Evolutionary conservation across 2,888 invertebrate genomes (phyloP).

Genomic region (Selenia dentaria): DNA sequence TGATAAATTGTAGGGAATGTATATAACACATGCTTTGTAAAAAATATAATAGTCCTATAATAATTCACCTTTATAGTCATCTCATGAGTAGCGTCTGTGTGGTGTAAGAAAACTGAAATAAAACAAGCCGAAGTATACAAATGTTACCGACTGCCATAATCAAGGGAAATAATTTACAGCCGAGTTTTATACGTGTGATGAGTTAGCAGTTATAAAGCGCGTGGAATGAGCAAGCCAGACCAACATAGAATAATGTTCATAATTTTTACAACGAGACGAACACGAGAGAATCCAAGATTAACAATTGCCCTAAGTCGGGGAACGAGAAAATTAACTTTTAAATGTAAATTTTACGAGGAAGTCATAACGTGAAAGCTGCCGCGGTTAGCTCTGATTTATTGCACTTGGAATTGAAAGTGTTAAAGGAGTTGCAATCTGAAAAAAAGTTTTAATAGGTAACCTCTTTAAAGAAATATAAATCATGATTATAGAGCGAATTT

Average conservation of each 20-base stretch:
- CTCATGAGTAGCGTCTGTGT: neutral
- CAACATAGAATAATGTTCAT: conserved; percentile 56
- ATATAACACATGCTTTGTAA: too few relatives aligned
- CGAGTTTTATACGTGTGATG: conserved; percentile 1
- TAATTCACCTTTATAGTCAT: too few relatives aligned
- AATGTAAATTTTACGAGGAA: conserved; percentile 84
- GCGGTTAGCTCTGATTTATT: conserved; percentile 82
- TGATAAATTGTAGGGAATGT: too few relatives aligned
- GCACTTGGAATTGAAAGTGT: conserved; percentile 81
- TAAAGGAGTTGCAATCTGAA: conserved; percentile 83
- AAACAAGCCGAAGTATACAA: conserved; percentile 20
- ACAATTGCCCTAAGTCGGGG: conserved; percentile 74
- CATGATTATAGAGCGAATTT: conserved; percentile 70
- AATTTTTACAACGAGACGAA: conserved; percentile 58
- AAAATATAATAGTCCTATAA: too few relatives aligned
- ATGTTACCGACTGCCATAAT: conserved; percentile 11
- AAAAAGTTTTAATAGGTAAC: conserved; percentile 82
- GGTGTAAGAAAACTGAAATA: conserved; percentile 10
- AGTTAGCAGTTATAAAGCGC: neutral
- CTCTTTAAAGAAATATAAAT: conserved; percentile 83
- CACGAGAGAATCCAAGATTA: conserved; percentile 73
- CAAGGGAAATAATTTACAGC: conserved; percentile 16
- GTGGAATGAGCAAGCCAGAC: conserved; percentile 26
- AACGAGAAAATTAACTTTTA: conserved; percentile 82
- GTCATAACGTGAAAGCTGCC: conserved; percentile 82